Base-by-base conservation (phyloP, 2,797 vertebrate genomes). In the Eospalax fontanierii region DNA sequence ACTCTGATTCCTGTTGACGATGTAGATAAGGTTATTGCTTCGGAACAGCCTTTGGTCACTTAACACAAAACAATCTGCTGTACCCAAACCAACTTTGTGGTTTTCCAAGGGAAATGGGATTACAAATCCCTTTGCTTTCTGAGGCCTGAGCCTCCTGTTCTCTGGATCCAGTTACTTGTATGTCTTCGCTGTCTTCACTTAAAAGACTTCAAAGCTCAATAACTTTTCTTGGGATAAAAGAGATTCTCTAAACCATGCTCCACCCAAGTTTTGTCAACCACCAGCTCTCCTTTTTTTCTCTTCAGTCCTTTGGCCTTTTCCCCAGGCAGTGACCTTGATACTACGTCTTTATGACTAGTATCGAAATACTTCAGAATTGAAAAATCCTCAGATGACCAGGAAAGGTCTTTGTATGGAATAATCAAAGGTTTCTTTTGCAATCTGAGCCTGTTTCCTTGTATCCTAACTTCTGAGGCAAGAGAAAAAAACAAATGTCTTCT, bases 141-240 rank as follows among this genome's bases (percentile, higher is more conserved):
- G 28, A 92, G 6, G 2, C 40, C 33, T 30, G 26, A 83, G 18
- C 28, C 54, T 65, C 54, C 74, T 30, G 2, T 59, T 90, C 28
- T 88, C 78, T 61, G 76, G 43, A 93, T 94, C 14, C n/a, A 90
- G 68, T 94, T 81, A 89, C 66, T 33, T 7, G 2, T 50, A 4
- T 5, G 33, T 93, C 30, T 91, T 74, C 71, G 38, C 38, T 16
- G 61, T 79, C 91, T 94, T 87, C 89, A 90, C 96, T 89, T 95
- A 86, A 76, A 94, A 81, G 81, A 97, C 30, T 35, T 96, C 76
- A 89, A 88, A 92, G 92, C 79, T 19, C 75, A 93, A 38, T 61
- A 33, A 70, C 9, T 28, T 76, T 79, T 96, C 40, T 59, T 70
- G 95, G 87, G 78, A 94, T 68, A 89, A 81, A 94, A 43, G 73